Percentiles rank a stretch among this genome's conserved stretches.
phyloP scores from a whole-genome alignment of 2,113 vertebrate genomes.

The Plectropomus leopardus region DNA sequence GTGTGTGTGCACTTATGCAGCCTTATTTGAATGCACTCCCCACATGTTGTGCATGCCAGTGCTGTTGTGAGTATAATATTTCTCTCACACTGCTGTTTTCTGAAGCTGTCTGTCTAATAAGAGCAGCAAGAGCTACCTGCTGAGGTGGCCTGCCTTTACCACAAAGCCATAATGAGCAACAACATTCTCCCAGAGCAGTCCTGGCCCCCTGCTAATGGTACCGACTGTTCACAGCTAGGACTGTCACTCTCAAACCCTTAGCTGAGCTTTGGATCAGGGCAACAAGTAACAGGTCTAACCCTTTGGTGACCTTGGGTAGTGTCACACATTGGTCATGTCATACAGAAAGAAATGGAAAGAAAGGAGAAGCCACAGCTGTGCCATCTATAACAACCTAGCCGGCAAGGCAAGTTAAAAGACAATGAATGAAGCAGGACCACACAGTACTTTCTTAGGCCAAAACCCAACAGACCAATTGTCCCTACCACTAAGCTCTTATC shows the following conservation, averaged over 20 bases:
- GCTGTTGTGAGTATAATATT: slow-evolving; percentile 20
- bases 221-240: slow-evolving; percentile 19
- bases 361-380: background rate
- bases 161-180: slow-evolving; percentile 66
- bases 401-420: background rate
- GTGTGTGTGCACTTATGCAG: background rate
- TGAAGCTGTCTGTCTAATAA: slow-evolving; percentile 41
- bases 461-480: too few species aligned
- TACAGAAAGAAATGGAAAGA: background rate
- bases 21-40: slow-evolving; percentile 18
- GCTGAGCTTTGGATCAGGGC: slow-evolving; percentile 6
- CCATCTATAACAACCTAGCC: background rate
- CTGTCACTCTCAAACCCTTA: slow-evolving; percentile 17
- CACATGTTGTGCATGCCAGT: background rate
- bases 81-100: slow-evolving; percentile 39
- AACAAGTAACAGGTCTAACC: slow-evolving; percentile 26
- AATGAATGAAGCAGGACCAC: background rate
- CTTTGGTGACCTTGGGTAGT: slow-evolving; percentile 62
- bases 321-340: background rate
- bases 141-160: slow-evolving; percentile 51
- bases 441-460: background rate
- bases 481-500: too few species aligned
- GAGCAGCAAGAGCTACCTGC: slow-evolving; percentile 34
- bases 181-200: slow-evolving; percentile 56
- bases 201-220: slow-evolving; percentile 35